Conservation (phyloP, 2,113 vertebrate species). For the Dromas ardeola region DNA sequence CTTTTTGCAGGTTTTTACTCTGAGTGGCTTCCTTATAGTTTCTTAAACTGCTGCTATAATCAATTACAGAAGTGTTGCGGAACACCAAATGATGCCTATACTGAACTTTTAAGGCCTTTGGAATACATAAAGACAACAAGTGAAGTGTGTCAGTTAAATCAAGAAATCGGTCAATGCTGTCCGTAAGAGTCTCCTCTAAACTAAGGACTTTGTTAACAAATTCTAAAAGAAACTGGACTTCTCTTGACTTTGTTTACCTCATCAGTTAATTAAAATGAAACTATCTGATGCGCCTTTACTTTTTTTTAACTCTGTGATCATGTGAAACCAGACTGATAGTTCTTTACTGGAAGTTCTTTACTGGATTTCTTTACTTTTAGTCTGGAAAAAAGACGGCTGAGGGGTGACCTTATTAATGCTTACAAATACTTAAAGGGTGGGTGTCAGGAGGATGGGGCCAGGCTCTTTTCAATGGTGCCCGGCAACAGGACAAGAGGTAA, state of each 20-base stretch:
- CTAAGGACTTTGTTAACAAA: background rate
- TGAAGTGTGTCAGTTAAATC: background rate
- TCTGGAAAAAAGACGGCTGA: too few relatives aligned
- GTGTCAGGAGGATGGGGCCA: too few relatives aligned
- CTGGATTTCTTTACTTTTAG: too few relatives aligned
- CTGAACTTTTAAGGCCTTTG: background rate
- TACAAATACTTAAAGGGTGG: too few relatives aligned
- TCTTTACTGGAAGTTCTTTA: too few relatives aligned
- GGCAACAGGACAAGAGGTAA: too few relatives aligned
- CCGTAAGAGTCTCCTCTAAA: background rate
- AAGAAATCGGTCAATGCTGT: background rate
- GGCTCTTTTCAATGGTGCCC: too few relatives aligned
- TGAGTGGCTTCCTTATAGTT: background rate
- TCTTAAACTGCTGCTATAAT: background rate
- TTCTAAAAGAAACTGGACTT: background rate
- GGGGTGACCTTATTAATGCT: too few relatives aligned
- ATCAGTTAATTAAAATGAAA: background rate
- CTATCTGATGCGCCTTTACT: background rate
- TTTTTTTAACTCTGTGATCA: background rate
- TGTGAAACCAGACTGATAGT: background rate
- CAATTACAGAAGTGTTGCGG: background rate
- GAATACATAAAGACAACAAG: background rate
- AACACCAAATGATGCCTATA: background rate
- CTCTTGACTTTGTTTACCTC: background rate
- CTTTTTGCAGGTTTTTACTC: background rate